Evolutionary conservation across 92 coral and sea anemone species (phyloP).

Genomic region (Isaurus tuberculatus): DNA sequence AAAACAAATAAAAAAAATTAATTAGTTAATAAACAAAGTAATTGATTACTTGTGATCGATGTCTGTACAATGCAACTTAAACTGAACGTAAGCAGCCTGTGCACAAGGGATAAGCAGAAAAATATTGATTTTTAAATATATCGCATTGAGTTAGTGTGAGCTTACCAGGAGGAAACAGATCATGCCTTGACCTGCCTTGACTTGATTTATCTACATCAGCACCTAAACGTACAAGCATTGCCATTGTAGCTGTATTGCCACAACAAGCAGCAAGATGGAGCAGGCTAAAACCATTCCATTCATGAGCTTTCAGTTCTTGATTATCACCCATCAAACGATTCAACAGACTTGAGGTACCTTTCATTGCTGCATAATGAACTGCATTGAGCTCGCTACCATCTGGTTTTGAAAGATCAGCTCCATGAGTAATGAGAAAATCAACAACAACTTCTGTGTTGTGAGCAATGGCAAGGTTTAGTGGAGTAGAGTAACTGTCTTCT

Average conservation of each 20-base stretch:
- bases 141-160: not conserved
- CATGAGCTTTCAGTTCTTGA: not conserved
- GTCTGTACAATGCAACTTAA: no score
- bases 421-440: conserved; percentile 10
- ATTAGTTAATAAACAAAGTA: no score
- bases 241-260: conserved; percentile 15
- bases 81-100: no score
- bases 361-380: conserved; percentile 40
- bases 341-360: conserved; percentile 12
- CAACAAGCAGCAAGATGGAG: conserved; percentile 42
- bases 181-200: conserved; percentile 18
- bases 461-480: conserved; percentile 38
- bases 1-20: no score
- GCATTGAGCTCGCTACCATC: conserved; percentile 32
- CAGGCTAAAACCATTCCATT: conserved; percentile 39
- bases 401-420: conserved; percentile 10
- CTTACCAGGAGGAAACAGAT: conserved; percentile 42
- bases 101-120: no score
- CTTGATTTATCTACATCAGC: conserved; percentile 16
- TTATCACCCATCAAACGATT: conserved; percentile 24
- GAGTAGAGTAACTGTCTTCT: conserved; percentile 45
- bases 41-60: no score
- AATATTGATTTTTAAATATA: no score
- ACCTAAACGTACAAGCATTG: conserved; percentile 12
- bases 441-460: conserved; percentile 29